Base-by-base conservation (phyloP, 2,888 invertebrate species). In the Erebia palarica region DNA sequence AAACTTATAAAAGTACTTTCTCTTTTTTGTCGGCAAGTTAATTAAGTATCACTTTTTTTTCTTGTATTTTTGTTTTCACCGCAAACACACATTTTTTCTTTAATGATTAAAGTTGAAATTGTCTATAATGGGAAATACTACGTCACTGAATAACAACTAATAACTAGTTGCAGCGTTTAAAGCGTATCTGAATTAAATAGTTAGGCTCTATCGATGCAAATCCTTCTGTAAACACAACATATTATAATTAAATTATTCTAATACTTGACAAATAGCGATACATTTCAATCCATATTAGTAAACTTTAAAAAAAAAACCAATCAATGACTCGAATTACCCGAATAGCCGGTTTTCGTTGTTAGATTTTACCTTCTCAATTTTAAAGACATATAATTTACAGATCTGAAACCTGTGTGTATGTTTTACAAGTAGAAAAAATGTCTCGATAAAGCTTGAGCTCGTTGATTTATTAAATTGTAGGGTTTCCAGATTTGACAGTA, bases 1-100 rank as follows among this genome's bases (percentile, higher is more conserved):
- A 75, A 75, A 72, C 59, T 74, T 69, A 61, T 71, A 61, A 75
- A 57, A 66, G 57, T 69, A 73, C 77, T 78, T 78, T 80, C 79
- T 58, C 70, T 75, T 55, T 61, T 57, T 69, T 65, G 55, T 74
- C 66, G 71, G 53, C 49, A 69, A 69, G 59, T 57, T 73, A 64
- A 64, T 71, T 65, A n/a, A n/a, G n/a, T n/a, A 59, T 69, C 68
- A 65, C 55, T 64, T 57, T 21, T 63, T 61, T 44, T 69, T 53
- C 21, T 18, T 18, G 7, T 11, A 65, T 65, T 57, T 65, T 44
- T 55, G 55, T 57, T 57, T 44, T 44, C 57, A 57, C 57, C 11
- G 16, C 44, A 11, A 42, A 18, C 36, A 11, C 36, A 11, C n/a
- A 18, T 42, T 57, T 4, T 36, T 36, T 55, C 57, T 36, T 3